A percentile compares a stretch with the other conserved stretches of the same genome.
These are phyloP conservation scores for Diadromus collaris DNA, from an alignment of 2,888 invertebrate genomes.

Conservation along the genomic window DNA sequence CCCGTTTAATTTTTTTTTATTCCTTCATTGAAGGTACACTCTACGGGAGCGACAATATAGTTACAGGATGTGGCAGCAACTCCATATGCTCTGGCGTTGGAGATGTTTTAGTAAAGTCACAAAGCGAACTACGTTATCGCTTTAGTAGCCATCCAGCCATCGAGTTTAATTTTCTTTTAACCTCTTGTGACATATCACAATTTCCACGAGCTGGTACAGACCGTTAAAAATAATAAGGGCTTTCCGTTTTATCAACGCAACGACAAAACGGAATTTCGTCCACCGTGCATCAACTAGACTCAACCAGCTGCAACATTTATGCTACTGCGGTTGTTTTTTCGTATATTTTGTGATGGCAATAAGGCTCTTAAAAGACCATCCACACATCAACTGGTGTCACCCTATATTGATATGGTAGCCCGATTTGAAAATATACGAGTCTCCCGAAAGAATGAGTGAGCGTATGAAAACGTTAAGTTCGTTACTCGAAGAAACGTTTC, in stretches of 20 bases:
- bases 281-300: background rate
- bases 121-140: conserved; percentile 66
- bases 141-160: conserved; percentile 30
- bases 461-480: conserved; percentile 12
- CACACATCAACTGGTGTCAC: background rate
- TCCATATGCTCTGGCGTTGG: conserved; percentile 37
- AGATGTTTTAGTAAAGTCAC: conserved; percentile 70
- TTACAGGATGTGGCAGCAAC: conserved; percentile 29
- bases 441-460: background rate
- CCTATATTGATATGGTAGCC: background rate
- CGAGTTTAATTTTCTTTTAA: conserved; percentile 13
- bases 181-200: background rate
- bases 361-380: background rate
- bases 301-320: background rate
- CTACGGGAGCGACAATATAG: conserved; percentile 7
- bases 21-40: conserved; percentile 42
- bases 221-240: conserved; percentile 18
- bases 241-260: conserved; percentile 10
- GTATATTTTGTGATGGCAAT: background rate
- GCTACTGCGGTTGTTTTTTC: background rate
- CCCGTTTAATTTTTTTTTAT: conserved; percentile 73
- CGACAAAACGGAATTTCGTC: background rate
- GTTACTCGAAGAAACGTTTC: conserved; percentile 8
- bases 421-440: conserved; percentile 18
- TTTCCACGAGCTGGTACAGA: conserved; percentile 14